A percentile compares a stretch with the other conserved stretches of the same genome.
phyloP scores from a whole-genome alignment of 2,797 vertebrate species.

The Hemibagrus guttatus region DNA sequence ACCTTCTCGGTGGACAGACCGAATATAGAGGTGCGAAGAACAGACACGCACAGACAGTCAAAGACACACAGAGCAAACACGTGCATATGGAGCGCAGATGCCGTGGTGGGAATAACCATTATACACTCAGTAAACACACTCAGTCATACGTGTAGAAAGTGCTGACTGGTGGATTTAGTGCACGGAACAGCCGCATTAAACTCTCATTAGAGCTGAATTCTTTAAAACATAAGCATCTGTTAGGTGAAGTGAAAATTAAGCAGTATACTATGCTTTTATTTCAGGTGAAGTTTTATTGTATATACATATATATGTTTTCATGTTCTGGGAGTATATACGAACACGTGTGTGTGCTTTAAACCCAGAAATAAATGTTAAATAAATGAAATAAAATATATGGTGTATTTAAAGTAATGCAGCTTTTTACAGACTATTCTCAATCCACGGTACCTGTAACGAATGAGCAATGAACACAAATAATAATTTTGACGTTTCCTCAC shows the following conservation, averaged over 20 bases:
- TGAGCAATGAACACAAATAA: neutral
- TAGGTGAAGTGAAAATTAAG: neutral
- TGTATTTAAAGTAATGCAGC: neutral
- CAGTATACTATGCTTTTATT: neutral
- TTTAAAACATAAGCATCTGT: neutral
- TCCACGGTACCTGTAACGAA: neutral
- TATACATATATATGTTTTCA: neutral
- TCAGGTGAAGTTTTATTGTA: neutral
- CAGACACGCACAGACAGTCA: conserved; percentile 13
- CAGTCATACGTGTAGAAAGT: conserved; percentile 5
- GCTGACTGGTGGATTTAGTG: conserved; percentile 6
- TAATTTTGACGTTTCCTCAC: neutral
- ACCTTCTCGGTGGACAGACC: conserved; percentile 75
- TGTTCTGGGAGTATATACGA: neutral
- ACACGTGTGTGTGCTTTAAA: neutral
- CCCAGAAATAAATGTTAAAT: neutral
- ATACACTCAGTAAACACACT: conserved; percentile 17
- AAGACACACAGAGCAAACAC: neutral
- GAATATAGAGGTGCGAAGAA: conserved; percentile 74
- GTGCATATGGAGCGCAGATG: conserved; percentile 35
- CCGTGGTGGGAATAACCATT: conserved; percentile 17
- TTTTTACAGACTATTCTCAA: neutral
- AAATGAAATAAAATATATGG: neutral
- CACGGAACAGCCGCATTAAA: neutral
- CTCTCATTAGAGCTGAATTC: neutral